phyloP scores from a whole-genome alignment of 2,113 vertebrate species.

The Hassar affinis region DNA sequence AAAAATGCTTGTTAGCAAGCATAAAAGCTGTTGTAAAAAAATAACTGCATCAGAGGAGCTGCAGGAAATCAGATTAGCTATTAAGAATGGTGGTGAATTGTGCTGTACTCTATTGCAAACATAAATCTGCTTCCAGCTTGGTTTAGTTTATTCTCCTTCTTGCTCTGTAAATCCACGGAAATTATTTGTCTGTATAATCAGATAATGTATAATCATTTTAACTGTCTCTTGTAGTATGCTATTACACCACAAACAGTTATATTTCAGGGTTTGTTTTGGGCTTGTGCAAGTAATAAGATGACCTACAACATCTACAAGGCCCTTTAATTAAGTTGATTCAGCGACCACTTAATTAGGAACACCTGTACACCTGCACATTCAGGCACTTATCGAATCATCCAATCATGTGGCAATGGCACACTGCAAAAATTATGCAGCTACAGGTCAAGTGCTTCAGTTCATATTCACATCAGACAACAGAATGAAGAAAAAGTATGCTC shows the following conservation, averaged over 20 bases:
- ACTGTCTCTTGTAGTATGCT: neutral
- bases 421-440: no score
- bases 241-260: neutral
- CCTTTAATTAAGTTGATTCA: no score
- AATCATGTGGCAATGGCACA: no score
- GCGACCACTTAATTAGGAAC: no score
- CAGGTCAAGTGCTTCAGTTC: no score
- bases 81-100: neutral
- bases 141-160: neutral
- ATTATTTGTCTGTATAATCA: neutral
- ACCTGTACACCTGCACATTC: no score
- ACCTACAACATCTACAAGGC: neutral
- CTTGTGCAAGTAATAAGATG: neutral
- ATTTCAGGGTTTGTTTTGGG: neutral
- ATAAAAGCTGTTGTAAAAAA: neutral
- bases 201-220: neutral
- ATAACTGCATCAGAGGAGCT: neutral
- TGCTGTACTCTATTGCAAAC: neutral
- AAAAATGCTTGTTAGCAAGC: slow-evolving; percentile 11
- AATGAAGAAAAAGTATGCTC: no score
- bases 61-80: slow-evolving; percentile 6
- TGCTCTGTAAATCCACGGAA: neutral
- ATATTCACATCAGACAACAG: no score
- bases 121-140: slow-evolving; percentile 8
- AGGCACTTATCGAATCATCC: no score